Percentiles rank a stretch among this genome's conserved stretches.
Evolutionary conservation across 2,797 vertebrate genomes (phyloP).

Genomic region (Poeciliopsis presidionis): DNA sequence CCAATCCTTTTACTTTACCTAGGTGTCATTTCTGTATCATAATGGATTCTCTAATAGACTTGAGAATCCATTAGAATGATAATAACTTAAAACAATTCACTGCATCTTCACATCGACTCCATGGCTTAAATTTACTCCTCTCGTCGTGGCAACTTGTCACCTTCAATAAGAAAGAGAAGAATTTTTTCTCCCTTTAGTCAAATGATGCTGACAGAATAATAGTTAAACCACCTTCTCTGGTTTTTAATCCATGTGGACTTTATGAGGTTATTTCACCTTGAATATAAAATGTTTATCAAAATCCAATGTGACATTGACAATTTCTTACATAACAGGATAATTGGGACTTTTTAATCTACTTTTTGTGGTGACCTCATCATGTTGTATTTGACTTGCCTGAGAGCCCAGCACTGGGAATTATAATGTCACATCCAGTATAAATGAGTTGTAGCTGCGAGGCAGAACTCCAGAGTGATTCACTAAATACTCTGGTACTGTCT

Average conservation of each 20-base stretch:
- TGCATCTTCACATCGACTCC: slow-evolving; percentile 23
- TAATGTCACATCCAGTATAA: neutral
- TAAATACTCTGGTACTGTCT: neutral
- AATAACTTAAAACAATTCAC: slow-evolving; percentile 35
- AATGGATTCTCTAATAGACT: slow-evolving; percentile 48
- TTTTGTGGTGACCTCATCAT: neutral
- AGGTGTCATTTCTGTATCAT: slow-evolving; percentile 46
- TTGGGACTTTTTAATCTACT: neutral
- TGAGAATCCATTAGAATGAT: slow-evolving; percentile 51
- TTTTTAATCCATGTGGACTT: slow-evolving; percentile 1
- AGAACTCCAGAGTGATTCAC: neutral
- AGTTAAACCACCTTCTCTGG: neutral
- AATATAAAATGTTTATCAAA: neutral
- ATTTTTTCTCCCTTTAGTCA: slow-evolving; percentile 22
- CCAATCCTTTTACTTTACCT: slow-evolving; percentile 50
- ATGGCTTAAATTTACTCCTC: slow-evolving; percentile 22
- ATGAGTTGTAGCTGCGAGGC: neutral
- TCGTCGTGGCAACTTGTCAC: slow-evolving; percentile 26
- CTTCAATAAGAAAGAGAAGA: slow-evolving; percentile 31
- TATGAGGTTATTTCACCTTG: slow-evolving; percentile 4
- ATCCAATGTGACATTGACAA: neutral
- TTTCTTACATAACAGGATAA: neutral
- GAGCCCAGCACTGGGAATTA: neutral
- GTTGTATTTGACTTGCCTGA: neutral
- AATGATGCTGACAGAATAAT: slow-evolving; percentile 10